Conservation (phyloP, 2,797 vertebrate species). For the Holocentrus rufus region DNA sequence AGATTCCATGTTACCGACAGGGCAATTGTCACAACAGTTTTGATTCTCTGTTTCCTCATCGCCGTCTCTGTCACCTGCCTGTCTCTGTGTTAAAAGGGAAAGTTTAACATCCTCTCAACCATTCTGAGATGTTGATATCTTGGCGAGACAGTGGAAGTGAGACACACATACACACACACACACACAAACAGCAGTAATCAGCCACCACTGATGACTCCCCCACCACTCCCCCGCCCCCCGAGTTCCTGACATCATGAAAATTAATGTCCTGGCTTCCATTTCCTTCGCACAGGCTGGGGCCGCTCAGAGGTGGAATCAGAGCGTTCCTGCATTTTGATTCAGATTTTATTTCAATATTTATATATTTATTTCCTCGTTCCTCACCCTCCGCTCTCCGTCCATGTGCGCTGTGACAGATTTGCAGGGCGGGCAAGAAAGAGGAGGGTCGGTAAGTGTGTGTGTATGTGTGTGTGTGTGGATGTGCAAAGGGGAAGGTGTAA, state of each 20-base stretch:
- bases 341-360: slow-evolving; percentile 68
- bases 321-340: slow-evolving; percentile 46
- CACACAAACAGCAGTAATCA: slow-evolving; percentile 59
- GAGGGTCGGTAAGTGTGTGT: slow-evolving; percentile 7
- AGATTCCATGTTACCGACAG: too few relatives aligned
- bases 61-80: not conserved
- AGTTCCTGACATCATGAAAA: slow-evolving; percentile 65
- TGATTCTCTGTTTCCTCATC: too few relatives aligned
- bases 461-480: slow-evolving; percentile 37
- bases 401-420: slow-evolving; percentile 31
- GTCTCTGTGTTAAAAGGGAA: slow-evolving; percentile 10
- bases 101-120: slow-evolving; percentile 36
- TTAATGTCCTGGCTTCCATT: slow-evolving; percentile 69
- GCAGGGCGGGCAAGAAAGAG: not conserved
- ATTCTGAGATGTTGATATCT: slow-evolving; percentile 13
- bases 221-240: slow-evolving; percentile 38
- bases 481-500: slow-evolving; percentile 56
- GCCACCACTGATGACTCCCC: slow-evolving; percentile 55
- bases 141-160: slow-evolving; percentile 9
- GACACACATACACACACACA: slow-evolving; percentile 15
- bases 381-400: slow-evolving; percentile 17
- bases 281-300: slow-evolving; percentile 35
- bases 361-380: slow-evolving; percentile 57
- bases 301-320: slow-evolving; percentile 52
- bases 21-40: too few relatives aligned